Evolutionary conservation across 2,113 vertebrate species (phyloP).

Genomic region (Pygoscelis adeliae): DNA sequence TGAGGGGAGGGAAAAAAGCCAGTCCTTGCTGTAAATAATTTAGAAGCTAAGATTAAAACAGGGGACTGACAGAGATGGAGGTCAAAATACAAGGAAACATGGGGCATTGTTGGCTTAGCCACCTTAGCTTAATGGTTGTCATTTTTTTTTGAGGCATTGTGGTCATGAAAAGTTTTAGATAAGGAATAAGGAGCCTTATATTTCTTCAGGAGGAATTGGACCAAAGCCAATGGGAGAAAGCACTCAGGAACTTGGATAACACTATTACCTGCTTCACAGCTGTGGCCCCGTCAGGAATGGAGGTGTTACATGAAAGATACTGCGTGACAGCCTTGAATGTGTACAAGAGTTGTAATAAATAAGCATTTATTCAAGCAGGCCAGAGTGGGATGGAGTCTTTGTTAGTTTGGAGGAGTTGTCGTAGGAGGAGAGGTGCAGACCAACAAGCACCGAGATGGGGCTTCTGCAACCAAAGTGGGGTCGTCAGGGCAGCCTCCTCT

Average conservation of each 20-base stretch:
- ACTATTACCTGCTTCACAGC: background rate
- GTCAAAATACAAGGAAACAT: background rate
- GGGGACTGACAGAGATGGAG: background rate
- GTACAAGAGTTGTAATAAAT: background rate
- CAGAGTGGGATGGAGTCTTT: background rate
- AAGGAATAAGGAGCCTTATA: background rate
- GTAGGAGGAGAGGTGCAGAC: background rate
- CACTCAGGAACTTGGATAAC: background rate
- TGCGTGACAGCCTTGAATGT: background rate
- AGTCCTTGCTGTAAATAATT: background rate
- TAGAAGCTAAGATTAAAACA: background rate
- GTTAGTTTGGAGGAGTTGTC: background rate
- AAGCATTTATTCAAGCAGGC: background rate
- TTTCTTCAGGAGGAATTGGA: background rate
- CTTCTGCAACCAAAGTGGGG: background rate
- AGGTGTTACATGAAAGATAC: background rate
- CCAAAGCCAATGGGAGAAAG: background rate
- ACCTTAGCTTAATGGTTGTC: background rate
- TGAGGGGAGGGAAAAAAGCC: background rate
- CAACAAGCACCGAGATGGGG: background rate
- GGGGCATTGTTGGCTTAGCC: background rate
- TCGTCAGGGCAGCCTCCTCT: background rate
- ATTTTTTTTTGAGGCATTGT: background rate
- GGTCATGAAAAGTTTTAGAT: background rate
- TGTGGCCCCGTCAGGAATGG: background rate